Evolutionary conservation across 2,797 vertebrate genomes (phyloP).

Genomic region (Glossophaga mutica): DNA sequence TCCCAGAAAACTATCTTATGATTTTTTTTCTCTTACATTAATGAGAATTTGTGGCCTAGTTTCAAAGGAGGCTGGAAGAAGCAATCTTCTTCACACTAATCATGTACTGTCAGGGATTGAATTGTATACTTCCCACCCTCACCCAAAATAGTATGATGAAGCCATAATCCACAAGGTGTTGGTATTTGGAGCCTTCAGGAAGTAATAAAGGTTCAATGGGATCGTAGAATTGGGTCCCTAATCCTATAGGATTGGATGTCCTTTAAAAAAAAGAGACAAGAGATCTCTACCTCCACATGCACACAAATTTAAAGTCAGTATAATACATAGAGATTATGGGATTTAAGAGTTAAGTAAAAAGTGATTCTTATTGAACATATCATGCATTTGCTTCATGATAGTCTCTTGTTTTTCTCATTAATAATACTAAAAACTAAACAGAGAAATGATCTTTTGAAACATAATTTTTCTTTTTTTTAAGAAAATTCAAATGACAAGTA

Average conservation of each 20-base stretch:
- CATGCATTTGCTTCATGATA: not conserved
- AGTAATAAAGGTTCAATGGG: not conserved
- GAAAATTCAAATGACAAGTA: not conserved
- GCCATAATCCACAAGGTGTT: not conserved
- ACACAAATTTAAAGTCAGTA: not conserved
- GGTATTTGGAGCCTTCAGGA: not conserved
- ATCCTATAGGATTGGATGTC: not conserved
- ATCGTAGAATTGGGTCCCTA: not conserved
- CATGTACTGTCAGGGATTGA: not conserved
- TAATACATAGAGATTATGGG: not conserved
- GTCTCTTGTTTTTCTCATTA: not conserved
- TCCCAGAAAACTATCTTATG: not conserved
- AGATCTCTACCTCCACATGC: not conserved
- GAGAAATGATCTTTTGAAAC: not conserved
- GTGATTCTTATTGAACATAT: not conserved
- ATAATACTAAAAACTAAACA: not conserved
- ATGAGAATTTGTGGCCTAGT: not conserved
- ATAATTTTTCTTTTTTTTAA: not conserved
- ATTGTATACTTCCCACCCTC: accelerated
- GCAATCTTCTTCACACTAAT: not conserved
- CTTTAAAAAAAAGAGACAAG: not conserved
- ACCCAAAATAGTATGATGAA: not conserved
- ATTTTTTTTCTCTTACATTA: not conserved
- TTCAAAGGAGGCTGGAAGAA: not conserved
- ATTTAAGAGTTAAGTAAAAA: not conserved